Base-by-base conservation (phyloP, 2,797 vertebrate species). In the Hypotaenidia okinawae region DNA sequence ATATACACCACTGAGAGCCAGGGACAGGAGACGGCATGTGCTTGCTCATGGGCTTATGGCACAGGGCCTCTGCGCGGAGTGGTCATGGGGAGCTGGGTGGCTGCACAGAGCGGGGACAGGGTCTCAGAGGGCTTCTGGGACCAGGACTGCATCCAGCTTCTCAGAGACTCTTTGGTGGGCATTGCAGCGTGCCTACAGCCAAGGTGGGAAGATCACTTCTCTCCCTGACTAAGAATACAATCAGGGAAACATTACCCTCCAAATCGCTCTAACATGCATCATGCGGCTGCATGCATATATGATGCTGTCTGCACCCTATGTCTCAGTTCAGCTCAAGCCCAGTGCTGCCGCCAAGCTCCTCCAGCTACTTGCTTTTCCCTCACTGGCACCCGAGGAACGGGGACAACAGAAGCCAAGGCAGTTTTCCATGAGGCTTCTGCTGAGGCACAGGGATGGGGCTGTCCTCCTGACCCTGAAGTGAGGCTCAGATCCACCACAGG, bases 211-310 rank as follows among this genome's bases (percentile, higher is more conserved):
- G 92, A 94, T 94, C n/a, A 1, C 70, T 82, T 73, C 90, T 77
- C 73, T n/a, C 85, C 23, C 61, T 94, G 95, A 89, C 95, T 95
- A 96, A 93, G 63, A 96, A 97, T 90, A 94, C 1, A 88, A 30
- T 10, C 74, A 17, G 74, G 86, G 94, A 97, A 95, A 96, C 93
- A 84, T 67, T 92, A 95, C 84, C 92, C 95, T 90, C 74, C 28
- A 11, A 76, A 94, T 95, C n/a, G 8, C 92, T 95, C 63, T 59
- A 92, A 94, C 93, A 84, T 84, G 90, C 86, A 82, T 95, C 95
- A 95, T 64, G 6, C 84, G 84, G 70, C 95, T 93, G 74, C 95
- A 74, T 95, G 70, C 92, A 92, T 90, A 93, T 92, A 90, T 95
- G 95, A 95, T 86, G 95, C 90, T 69, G 15, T 90, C 93, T 94